Conservation (phyloP, 2,113 vertebrate species). For the Erythrolamprus reginae region DNA sequence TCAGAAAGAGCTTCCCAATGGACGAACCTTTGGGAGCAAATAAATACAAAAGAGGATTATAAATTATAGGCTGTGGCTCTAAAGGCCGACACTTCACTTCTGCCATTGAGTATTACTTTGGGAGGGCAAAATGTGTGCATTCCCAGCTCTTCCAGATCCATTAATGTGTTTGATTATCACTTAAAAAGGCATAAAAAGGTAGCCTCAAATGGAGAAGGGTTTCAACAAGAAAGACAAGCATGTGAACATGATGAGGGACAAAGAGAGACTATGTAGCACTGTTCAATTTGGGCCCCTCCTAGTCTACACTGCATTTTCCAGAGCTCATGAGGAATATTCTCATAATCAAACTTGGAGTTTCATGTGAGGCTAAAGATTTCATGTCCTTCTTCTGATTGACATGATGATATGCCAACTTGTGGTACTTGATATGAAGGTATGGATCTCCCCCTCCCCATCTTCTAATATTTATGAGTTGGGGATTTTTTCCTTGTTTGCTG, state of each 20-base stretch:
- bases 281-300: neutral
- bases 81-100: conserved; percentile 19
- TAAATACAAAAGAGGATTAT: conserved; percentile 31
- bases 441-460: neutral
- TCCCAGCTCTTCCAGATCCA: conserved; percentile 1
- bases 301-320: neutral
- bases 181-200: conserved; percentile 9
- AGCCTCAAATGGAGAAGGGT: neutral
- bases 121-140: neutral
- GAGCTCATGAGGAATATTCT: neutral
- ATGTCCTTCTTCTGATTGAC: neutral
- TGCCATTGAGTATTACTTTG: neutral
- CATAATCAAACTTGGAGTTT: neutral
- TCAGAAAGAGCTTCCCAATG: conserved; percentile 31
- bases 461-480: neutral
- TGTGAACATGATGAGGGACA: neutral
- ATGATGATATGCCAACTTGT: neutral
- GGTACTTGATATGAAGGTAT: neutral
- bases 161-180: accelerated
- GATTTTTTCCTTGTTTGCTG: conserved; percentile 1
- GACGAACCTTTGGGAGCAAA: conserved; percentile 9
- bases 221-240: conserved; percentile 3
- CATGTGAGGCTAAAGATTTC: neutral
- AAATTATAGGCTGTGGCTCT: conserved; percentile 22
- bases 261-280: neutral